Evolutionary conservation across 2,888 invertebrate genomes (phyloP).

Genomic region (Agriotes lineatus): DNA sequence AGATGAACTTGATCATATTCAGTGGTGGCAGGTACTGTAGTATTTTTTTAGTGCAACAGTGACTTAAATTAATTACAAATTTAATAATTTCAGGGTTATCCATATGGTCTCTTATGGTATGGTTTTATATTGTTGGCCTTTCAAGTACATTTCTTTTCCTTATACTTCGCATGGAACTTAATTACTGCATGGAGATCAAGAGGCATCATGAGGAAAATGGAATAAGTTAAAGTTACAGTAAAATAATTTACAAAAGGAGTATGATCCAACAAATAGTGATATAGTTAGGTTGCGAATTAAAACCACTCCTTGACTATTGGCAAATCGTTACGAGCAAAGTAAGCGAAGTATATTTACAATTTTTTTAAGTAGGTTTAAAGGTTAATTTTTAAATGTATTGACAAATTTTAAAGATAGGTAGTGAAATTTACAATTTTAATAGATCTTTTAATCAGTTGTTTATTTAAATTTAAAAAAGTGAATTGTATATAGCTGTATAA

Average conservation of each 20-base stretch:
- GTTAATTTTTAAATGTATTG: too few species aligned
- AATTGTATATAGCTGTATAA: too few species aligned
- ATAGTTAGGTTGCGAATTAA: too few species aligned
- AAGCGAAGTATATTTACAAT: too few species aligned
- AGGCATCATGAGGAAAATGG: slow-evolving; percentile 77
- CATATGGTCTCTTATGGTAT: slow-evolving; percentile 93
- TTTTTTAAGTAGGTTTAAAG: too few species aligned
- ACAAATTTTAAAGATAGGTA: too few species aligned
- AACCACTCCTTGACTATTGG: too few species aligned
- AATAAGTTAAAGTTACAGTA: slow-evolving; percentile 66
- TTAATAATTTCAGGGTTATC: slow-evolving; percentile 76
- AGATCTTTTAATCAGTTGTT: too few species aligned
- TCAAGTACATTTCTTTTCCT: slow-evolving; percentile 90
- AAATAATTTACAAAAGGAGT: not conserved
- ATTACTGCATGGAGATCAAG: slow-evolving; percentile 86
- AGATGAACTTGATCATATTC: slow-evolving; percentile 72
- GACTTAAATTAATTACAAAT: slow-evolving; percentile 31
- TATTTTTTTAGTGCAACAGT: slow-evolving; percentile 9
- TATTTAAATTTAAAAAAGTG: too few species aligned
- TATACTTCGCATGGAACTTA: slow-evolving; percentile 87
- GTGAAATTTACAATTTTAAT: too few species aligned
- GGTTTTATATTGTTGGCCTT: slow-evolving; percentile 87
- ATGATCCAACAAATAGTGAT: not conserved
- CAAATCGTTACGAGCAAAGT: too few species aligned
- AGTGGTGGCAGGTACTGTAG: slow-evolving; percentile 81